Evolutionary conservation across 2,888 invertebrate genomes (phyloP).

Genomic region (Agrotis ipsilon): DNA sequence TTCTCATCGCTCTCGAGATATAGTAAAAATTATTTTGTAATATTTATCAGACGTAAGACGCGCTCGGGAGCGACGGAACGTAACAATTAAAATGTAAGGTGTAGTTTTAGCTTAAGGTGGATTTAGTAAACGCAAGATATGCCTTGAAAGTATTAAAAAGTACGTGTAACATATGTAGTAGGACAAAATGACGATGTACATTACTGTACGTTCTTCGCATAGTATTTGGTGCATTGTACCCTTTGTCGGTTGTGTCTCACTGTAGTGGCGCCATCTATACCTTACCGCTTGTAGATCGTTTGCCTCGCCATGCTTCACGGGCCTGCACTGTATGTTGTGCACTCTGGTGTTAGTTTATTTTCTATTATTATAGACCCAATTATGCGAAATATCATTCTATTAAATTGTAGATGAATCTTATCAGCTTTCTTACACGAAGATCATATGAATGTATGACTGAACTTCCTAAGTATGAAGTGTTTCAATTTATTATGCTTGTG

Average conservation of each 20-base stretch:
- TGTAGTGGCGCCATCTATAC: conserved; percentile 73
- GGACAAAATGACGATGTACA: conserved; percentile 87
- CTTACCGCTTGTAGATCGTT: conserved; percentile 71
- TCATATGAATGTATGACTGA: conserved; percentile 70
- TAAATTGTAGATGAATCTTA: conserved; percentile 53
- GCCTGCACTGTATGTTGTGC: conserved; percentile 64
- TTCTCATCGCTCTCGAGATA: conserved; percentile 65
- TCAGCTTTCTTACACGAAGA: conserved; percentile 63
- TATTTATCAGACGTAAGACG: conserved; percentile 59
- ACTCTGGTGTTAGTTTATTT: conserved; percentile 74
- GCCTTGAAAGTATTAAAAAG: conserved; percentile 90
- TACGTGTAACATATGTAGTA: conserved; percentile 86
- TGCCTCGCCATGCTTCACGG: conserved; percentile 58
- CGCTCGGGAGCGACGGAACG: conserved; percentile 53
- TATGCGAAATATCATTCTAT: conserved; percentile 56
- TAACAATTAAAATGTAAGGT: conserved; percentile 73
- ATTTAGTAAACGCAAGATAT: conserved; percentile 82
- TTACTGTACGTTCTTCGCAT: conserved; percentile 89
- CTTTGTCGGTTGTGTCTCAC: conserved; percentile 81
- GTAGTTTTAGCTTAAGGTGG: conserved; percentile 84
- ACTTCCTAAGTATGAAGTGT: conserved; percentile 69
- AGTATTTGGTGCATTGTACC: conserved; percentile 88
- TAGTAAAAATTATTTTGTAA: conserved; percentile 51
- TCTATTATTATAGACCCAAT: conserved; percentile 51
- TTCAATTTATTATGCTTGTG: conserved; percentile 87